These are phyloP conservation scores for Opisthograptis luteolata DNA, from an alignment of 2,888 invertebrate species.

Conservation along the genomic window DNA sequence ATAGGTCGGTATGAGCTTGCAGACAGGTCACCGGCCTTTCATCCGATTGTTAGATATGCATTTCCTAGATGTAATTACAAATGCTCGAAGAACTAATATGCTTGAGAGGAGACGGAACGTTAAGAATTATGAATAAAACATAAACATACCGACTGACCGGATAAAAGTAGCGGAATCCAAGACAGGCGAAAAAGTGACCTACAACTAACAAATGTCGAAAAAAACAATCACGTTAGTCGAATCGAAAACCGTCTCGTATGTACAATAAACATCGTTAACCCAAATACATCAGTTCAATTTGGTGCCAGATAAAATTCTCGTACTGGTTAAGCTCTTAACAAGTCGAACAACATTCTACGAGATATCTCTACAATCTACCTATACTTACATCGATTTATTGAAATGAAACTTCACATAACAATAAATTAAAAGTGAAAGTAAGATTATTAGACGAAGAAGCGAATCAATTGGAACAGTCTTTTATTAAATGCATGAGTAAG, in stretches of 20 bases:
- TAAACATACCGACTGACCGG: slow-evolving; percentile 37
- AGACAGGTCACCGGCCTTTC: slow-evolving; percentile 72
- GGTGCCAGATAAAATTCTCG: slow-evolving; percentile 42
- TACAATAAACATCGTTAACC: slow-evolving; percentile 61
- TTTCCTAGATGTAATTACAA: slow-evolving; percentile 72
- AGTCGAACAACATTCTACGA: slow-evolving; percentile 42
- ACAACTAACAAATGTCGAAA: slow-evolving; percentile 40
- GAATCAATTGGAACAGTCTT: background rate
- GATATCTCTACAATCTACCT: slow-evolving; percentile 34
- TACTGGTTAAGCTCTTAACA: slow-evolving; percentile 42
- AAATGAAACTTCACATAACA: slow-evolving; percentile 33
- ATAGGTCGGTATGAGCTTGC: slow-evolving; percentile 50
- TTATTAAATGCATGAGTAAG: background rate
- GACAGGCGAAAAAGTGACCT: slow-evolving; percentile 46
- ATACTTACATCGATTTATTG: slow-evolving; percentile 37
- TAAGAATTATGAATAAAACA: slow-evolving; percentile 60
- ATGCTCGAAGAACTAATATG: slow-evolving; percentile 57
- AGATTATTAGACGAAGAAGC: slow-evolving; percentile 18
- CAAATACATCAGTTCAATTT: slow-evolving; percentile 50
- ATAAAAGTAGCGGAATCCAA: slow-evolving; percentile 23
- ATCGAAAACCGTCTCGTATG: slow-evolving; percentile 41
- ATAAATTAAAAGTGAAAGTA: slow-evolving; percentile 45
- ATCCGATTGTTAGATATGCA: slow-evolving; percentile 73
- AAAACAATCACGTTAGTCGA: slow-evolving; percentile 47
- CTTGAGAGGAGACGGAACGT: slow-evolving; percentile 47